A percentile compares a stretch with the other conserved stretches of the same genome.
These are phyloP conservation scores for Heterodera schachtii DNA, from an alignment of 1,140 invertebrate genomes.

Conservation along the genomic window DNA sequence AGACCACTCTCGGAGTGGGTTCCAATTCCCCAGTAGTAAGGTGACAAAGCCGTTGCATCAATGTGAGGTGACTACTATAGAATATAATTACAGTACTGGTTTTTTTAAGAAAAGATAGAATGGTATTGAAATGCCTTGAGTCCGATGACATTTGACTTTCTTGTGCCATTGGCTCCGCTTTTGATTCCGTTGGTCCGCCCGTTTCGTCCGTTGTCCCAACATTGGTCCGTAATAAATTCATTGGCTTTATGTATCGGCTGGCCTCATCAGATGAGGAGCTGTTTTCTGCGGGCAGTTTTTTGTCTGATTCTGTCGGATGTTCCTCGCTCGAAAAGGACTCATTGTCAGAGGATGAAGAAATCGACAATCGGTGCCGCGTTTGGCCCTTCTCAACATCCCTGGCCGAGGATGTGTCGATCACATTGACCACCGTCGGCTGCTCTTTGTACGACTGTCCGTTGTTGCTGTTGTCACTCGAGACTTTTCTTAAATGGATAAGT, in stretches of 20 bases:
- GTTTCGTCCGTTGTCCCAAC: background rate
- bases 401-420: background rate
- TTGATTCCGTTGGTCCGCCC: background rate
- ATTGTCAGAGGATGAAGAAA: background rate
- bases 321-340: background rate
- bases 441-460: background rate
- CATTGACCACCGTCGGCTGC: background rate
- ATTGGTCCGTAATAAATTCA: slow-evolving; percentile 40
- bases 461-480: background rate
- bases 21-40: background rate
- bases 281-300: background rate
- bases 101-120: too few relatives aligned
- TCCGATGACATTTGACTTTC: background rate
- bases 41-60: slow-evolving; percentile 2
- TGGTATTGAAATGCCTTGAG: background rate
- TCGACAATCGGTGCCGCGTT: background rate
- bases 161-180: background rate
- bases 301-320: background rate
- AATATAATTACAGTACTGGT: too few relatives aligned
- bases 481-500: background rate
- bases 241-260: slow-evolving; percentile 50
- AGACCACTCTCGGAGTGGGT: background rate
- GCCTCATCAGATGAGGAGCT: slow-evolving; percentile 18
- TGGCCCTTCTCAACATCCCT: background rate
- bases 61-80: background rate